Conservation (phyloP, 1,140 invertebrate genomes). For the Leptoteleia sp. region DNA sequence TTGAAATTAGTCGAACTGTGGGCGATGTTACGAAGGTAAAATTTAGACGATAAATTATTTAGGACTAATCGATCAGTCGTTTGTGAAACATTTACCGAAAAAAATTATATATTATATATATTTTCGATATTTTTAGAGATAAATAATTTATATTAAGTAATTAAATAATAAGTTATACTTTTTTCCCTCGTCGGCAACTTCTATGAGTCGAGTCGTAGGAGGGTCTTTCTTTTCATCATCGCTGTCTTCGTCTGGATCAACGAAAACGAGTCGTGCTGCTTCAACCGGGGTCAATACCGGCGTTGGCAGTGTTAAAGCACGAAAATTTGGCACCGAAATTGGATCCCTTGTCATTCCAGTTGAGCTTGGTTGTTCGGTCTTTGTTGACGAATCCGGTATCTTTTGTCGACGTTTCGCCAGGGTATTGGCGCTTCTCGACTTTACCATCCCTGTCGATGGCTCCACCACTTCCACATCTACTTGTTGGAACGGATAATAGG, state of each 20-base stretch:
- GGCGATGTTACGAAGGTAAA: too few species aligned
- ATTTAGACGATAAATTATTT: too few species aligned
- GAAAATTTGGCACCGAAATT: slow-evolving; percentile 89
- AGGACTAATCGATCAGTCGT: too few species aligned
- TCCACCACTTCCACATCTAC: slow-evolving; percentile 78
- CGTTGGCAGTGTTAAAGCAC: slow-evolving; percentile 84
- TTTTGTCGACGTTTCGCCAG: slow-evolving; percentile 75
- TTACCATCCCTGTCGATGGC: slow-evolving; percentile 79
- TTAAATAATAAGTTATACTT: slow-evolving; percentile 59
- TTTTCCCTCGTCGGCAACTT: slow-evolving; percentile 77
- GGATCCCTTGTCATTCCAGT: slow-evolving; percentile 85
- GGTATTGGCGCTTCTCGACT: slow-evolving; percentile 78
- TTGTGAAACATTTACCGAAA: too few species aligned
- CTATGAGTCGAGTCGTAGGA: slow-evolving; percentile 75
- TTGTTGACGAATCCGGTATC: slow-evolving; percentile 60
- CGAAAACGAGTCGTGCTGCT: slow-evolving; percentile 86
- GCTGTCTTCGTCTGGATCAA: slow-evolving; percentile 86
- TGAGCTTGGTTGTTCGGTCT: slow-evolving; percentile 66
- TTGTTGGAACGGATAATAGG: slow-evolving; percentile 80
- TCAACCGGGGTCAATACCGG: slow-evolving; percentile 86
- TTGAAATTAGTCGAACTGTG: too few species aligned
- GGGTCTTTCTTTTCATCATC: slow-evolving; percentile 80
- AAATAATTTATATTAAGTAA: too few species aligned
- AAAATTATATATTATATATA: too few species aligned
- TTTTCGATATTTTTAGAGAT: too few species aligned